phyloP scores from a whole-genome alignment of 2,797 vertebrate species.

The Sylvia borin region DNA sequence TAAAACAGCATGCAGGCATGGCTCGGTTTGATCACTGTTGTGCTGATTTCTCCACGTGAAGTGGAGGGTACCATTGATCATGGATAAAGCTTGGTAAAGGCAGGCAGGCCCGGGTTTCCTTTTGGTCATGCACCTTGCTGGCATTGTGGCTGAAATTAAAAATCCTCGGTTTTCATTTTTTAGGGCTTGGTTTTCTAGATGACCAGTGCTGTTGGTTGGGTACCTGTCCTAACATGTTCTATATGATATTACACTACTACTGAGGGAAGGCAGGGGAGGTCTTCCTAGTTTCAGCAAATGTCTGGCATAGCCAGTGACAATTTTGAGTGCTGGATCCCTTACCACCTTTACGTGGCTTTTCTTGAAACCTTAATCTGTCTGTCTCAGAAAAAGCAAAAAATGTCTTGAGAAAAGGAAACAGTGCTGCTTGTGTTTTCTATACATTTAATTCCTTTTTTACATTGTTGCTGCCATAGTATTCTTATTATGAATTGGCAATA shows the following conservation, averaged over 20 bases:
- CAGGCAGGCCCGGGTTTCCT: accelerated
- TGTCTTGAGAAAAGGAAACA: not conserved
- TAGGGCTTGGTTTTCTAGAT: not conserved
- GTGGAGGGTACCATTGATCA: not conserved
- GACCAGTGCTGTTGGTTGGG: not conserved
- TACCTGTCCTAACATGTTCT: not conserved
- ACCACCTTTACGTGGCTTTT: not conserved
- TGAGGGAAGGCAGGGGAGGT: not conserved
- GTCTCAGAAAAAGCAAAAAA: not conserved
- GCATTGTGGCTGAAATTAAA: not conserved
- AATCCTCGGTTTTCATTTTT: not conserved
- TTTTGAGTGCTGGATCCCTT: not conserved
- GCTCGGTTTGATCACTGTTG: not conserved
- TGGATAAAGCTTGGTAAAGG: not conserved
- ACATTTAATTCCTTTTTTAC: not conserved
- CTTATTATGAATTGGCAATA: not conserved
- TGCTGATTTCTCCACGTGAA: not conserved
- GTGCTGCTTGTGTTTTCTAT: not conserved
- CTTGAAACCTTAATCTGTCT: not conserved
- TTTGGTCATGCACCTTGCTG: not conserved
- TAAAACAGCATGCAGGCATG: not conserved
- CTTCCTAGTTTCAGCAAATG: not conserved
- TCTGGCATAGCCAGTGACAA: not conserved
- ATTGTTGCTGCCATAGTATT: not conserved
- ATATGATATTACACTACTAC: not conserved